Base-by-base conservation (phyloP, 2,888 invertebrate species). In the Axea sp. region DNA sequence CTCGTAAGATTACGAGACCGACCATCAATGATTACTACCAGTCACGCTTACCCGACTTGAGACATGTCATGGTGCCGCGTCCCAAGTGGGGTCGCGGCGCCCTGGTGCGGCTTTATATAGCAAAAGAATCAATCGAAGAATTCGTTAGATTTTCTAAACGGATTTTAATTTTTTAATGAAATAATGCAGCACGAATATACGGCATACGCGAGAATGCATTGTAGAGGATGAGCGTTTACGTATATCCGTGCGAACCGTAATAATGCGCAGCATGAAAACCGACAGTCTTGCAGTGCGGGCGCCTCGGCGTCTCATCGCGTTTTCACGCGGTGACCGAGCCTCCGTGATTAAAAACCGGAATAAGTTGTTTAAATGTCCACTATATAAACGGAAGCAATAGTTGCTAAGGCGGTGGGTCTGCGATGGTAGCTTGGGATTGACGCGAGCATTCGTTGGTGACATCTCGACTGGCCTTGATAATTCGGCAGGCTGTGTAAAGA, bases 141-240 rank as follows among this genome's bases (percentile, higher is more conserved):
- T 84, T 84, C 82, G 79, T 80, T 84, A 86, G 77, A 60, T 53
- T 86, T 85, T 83, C 84, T 78, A 83, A 87, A 86, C 85, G 62
- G 87, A 84, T 87, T 87, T 86, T 87, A 86, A 87, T 87, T 87
- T 87, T 87, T 87, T 87, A 87, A 87, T 87, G 87, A 87, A 87
- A 87, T 87, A 87, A 87, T 83, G 82, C 86, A 86, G 84, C 83
- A 83, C 80, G 83, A 82, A 81, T 82, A 81, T 82, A 79, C 76
- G 78, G 73, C 75, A 80, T 78, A 77, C 79, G 80, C 69, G 78
- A 74, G 77, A 68, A 71, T 55, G 73, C 45, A 60, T 39, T 64
- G 59, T 64, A 75, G 71, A 72, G 62, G 73, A 68, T 33, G 57
- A 75, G 80, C 82, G 81, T 83, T 80, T 78, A 80, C 77, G 82